These are phyloP conservation scores for Leptinotarsa juncta DNA, from an alignment of 2,888 invertebrate genomes.

Conservation along the genomic window DNA sequence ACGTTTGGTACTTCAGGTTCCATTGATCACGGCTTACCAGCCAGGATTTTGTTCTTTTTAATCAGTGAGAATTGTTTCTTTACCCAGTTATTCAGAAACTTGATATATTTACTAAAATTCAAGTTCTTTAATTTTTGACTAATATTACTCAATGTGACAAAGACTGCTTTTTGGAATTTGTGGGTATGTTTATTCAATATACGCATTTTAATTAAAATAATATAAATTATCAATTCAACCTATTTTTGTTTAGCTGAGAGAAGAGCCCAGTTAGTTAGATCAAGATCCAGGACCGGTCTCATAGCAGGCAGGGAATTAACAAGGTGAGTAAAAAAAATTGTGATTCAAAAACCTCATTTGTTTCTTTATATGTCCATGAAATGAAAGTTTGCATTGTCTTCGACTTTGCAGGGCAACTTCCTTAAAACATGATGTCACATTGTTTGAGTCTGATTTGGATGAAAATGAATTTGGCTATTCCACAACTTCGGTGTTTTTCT, in stretches of 20 bases:
- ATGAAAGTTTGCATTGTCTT: slow-evolving; percentile 22
- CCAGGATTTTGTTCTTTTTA: not conserved
- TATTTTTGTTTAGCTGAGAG: slow-evolving; percentile 78
- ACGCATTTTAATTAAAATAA: too few species aligned
- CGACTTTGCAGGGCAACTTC: slow-evolving; percentile 46
- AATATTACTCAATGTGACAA: slow-evolving; percentile 9
- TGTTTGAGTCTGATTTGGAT: slow-evolving; percentile 42
- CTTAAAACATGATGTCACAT: slow-evolving; percentile 40
- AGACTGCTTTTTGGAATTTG: slow-evolving; percentile 44
- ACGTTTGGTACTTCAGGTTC: too few species aligned
- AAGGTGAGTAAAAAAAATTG: slow-evolving; percentile 68
- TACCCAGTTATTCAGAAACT: not conserved
- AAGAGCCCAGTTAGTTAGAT: slow-evolving; percentile 89
- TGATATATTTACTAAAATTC: not conserved
- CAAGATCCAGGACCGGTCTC: slow-evolving; percentile 85
- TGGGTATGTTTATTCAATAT: slow-evolving; percentile 36
- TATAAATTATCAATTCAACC: not conserved
- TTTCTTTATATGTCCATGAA: slow-evolving; percentile 1
- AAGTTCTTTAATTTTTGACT: slow-evolving; percentile 3
- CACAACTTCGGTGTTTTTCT: slow-evolving; percentile 51
- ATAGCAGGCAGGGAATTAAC: slow-evolving; percentile 77
- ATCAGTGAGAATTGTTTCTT: not conserved
- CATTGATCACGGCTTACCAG: too few species aligned
- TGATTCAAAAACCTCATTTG: not conserved
- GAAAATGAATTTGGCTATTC: slow-evolving; percentile 48